Percentiles rank a stretch among this genome's conserved stretches.
Evolutionary conservation across 2,888 invertebrate genomes (phyloP).

Genomic region (Myathropa florea): DNA sequence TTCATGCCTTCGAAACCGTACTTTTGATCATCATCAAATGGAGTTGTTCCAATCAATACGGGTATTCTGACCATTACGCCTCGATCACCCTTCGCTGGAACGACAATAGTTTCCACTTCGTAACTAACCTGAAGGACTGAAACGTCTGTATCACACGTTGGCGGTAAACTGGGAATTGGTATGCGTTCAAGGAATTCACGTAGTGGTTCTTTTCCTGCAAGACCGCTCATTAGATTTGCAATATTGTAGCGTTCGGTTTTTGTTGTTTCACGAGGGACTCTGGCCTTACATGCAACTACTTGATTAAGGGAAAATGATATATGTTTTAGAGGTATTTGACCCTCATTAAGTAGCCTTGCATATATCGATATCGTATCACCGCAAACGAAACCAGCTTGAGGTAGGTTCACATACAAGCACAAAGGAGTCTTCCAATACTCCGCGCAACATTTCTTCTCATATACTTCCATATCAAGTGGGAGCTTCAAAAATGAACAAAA

Average conservation of each 20-base stretch:
- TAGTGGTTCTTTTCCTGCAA: constrained; percentile 26
- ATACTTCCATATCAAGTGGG: constrained; percentile 62
- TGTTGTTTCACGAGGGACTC: constrained; percentile 16
- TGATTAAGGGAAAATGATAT: constrained; percentile 74
- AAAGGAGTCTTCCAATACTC: constrained; percentile 76
- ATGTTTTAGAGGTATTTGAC: constrained; percentile 72
- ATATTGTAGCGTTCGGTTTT: constrained; percentile 34
- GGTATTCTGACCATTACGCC: constrained; percentile 73
- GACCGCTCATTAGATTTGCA: constrained; percentile 28
- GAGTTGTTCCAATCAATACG: constrained; percentile 72
- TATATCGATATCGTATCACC: constrained; percentile 76
- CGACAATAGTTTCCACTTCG: constrained; percentile 75
- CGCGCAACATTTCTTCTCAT: constrained; percentile 72
- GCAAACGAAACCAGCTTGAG: constrained; percentile 73
- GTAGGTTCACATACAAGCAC: constrained; percentile 74
- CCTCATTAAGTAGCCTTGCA: constrained; percentile 74
- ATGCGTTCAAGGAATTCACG: constrained; percentile 54
- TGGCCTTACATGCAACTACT: constrained; percentile 72
- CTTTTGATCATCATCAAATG: constrained; percentile 4
- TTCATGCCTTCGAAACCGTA: not conserved
- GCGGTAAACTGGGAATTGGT: constrained; percentile 61
- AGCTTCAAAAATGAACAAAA: not conserved
- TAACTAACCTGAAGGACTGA: constrained; percentile 75
- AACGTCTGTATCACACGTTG: constrained; percentile 73
- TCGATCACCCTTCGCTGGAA: constrained; percentile 71